These are phyloP conservation scores for Perca schrenkii DNA, from an alignment of 2,113 vertebrate species.

Conservation along the genomic window DNA sequence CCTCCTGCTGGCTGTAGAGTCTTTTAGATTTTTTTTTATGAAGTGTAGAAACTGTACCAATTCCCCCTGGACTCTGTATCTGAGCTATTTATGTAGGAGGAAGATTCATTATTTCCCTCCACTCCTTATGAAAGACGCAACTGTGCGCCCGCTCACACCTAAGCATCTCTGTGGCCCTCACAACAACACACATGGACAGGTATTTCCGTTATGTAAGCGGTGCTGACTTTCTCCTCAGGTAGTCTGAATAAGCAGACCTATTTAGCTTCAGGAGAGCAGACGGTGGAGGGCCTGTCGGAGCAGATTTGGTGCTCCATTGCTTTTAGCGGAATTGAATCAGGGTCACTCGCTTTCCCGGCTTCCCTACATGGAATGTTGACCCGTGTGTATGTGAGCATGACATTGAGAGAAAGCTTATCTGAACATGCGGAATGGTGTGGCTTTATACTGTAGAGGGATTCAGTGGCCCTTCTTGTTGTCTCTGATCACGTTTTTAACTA, in stretches of 20 bases:
- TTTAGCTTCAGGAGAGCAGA: slow-evolving; percentile 43
- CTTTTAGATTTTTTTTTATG: slow-evolving; percentile 2
- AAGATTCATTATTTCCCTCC: slow-evolving; percentile 70
- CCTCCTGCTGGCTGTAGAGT: slow-evolving; percentile 13
- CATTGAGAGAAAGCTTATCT: slow-evolving; percentile 41
- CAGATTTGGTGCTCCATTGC: slow-evolving; percentile 28
- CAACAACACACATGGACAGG: slow-evolving; percentile 45
- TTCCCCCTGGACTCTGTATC: slow-evolving; percentile 48
- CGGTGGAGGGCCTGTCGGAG: slow-evolving; percentile 23
- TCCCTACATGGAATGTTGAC: slow-evolving; percentile 38
- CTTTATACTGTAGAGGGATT: slow-evolving; percentile 20
- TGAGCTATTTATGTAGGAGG: slow-evolving; percentile 69
- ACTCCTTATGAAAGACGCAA: slow-evolving; percentile 34
- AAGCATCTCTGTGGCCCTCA: slow-evolving; percentile 25
- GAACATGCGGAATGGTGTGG: slow-evolving; percentile 31
- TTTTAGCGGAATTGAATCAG: slow-evolving; percentile 23
- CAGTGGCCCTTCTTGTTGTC: neutral
- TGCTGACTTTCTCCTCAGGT: slow-evolving; percentile 41
- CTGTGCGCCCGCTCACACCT: slow-evolving; percentile 14
- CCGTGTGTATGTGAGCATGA: slow-evolving; percentile 9
- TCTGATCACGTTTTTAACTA: neutral
- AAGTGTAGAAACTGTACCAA: slow-evolving; percentile 26
- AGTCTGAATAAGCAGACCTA: slow-evolving; percentile 64
- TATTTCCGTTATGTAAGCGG: slow-evolving; percentile 55
- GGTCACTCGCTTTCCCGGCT: slow-evolving; percentile 6